A percentile compares a stretch with the other conserved stretches of the same genome.
These are phyloP conservation scores for Brenthis hecate DNA, from an alignment of 2,888 invertebrate species.

Conservation along the genomic window DNA sequence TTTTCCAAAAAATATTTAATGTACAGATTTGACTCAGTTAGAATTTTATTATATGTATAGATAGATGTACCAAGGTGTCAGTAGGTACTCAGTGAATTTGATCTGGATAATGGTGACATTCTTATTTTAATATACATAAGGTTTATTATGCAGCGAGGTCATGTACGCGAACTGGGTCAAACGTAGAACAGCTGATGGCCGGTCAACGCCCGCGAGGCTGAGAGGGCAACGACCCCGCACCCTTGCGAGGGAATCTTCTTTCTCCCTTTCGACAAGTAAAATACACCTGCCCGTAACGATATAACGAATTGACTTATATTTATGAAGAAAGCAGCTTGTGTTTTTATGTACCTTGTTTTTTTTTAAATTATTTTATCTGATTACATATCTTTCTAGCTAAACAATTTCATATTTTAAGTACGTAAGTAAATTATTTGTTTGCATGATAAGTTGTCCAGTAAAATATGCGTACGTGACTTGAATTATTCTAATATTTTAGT, in stretches of 20 bases:
- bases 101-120: background rate
- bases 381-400: no score
- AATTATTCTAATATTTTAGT: background rate
- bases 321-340: background rate
- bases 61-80: slow-evolving; percentile 13
- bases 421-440: no score
- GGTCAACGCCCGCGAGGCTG: slow-evolving; percentile 43
- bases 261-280: slow-evolving; percentile 21
- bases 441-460: background rate
- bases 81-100: background rate
- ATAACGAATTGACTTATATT: background rate
- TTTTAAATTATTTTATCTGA: background rate
- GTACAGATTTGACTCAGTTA: no score
- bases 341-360: background rate
- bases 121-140: background rate
- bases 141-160: slow-evolving; percentile 1
- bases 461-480: slow-evolving; percentile 11
- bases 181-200: slow-evolving; percentile 42
- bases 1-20: no score
- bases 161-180: slow-evolving; percentile 38
- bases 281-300: slow-evolving; percentile 8
- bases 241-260: slow-evolving; percentile 35
- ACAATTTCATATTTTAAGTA: no score
- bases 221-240: slow-evolving; percentile 41
- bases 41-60: no score